Evolutionary conservation across 2,797 vertebrate genomes (phyloP).

Genomic region (Notolepis coatsorum): DNA sequence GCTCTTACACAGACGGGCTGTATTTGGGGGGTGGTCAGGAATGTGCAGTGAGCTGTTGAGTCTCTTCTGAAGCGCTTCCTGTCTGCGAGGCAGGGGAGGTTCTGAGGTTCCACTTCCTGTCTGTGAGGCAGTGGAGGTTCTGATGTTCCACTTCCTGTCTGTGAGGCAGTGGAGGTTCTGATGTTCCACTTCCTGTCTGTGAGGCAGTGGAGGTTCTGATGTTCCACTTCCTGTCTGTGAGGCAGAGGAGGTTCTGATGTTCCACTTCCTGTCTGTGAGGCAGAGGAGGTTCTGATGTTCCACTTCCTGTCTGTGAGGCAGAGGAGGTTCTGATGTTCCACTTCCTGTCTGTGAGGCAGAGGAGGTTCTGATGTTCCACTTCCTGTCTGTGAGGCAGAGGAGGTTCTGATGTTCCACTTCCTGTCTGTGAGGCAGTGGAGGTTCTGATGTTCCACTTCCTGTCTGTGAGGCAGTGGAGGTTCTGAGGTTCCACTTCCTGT

Average conservation of each 20-base stretch:
- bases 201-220: conserved; percentile 74
- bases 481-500: conserved; percentile 83
- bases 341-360: conserved; percentile 77
- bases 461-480: conserved; percentile 74
- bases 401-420: conserved; percentile 80
- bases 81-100: conserved; percentile 74
- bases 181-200: conserved; percentile 81
- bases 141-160: conserved; percentile 83
- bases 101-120: conserved; percentile 83
- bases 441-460: conserved; percentile 82
- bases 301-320: conserved; percentile 78
- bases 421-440: conserved; percentile 71
- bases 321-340: conserved; percentile 77
- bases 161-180: conserved; percentile 71
- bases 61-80: conserved; percentile 82
- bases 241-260: conserved; percentile 75
- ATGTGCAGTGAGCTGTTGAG: conserved; percentile 71
- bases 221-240: conserved; percentile 80
- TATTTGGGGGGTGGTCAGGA: conserved; percentile 53
- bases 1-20: conserved; percentile 16
- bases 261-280: conserved; percentile 79
- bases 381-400: conserved; percentile 75
- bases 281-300: conserved; percentile 76
- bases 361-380: conserved; percentile 78
- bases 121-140: conserved; percentile 67